Percentiles rank a stretch among this genome's conserved stretches.
phyloP scores from a whole-genome alignment of 2,113 vertebrate genomes.

The Arvicanthis niloticus region DNA sequence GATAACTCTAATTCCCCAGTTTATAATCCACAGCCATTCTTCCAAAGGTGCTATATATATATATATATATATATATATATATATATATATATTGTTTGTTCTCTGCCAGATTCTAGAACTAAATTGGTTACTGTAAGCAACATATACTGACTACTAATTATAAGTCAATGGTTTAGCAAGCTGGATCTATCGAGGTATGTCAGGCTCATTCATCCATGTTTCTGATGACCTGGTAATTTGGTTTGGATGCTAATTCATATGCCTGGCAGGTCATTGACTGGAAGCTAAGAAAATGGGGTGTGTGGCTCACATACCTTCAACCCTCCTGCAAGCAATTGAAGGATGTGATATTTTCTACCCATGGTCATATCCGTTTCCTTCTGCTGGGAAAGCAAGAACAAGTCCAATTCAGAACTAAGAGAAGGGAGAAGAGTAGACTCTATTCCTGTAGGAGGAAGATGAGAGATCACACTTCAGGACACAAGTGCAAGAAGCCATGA shows the following conservation, averaged over 20 bases:
- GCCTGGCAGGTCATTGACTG: not conserved
- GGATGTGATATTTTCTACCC: not conserved
- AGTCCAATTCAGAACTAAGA: constrained; percentile 4
- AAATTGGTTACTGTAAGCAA: not conserved
- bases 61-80: too few relatives aligned
- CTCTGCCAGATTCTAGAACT: not conserved
- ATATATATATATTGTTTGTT: not conserved
- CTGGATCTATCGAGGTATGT: not conserved
- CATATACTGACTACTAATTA: not conserved
- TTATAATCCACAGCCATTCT: not conserved
- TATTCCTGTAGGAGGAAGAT: not conserved
- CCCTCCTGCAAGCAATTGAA: not conserved
- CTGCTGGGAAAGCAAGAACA: not conserved
- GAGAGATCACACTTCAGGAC: not conserved
- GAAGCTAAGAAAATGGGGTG: not conserved
- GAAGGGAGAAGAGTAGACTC: constrained; percentile 34
- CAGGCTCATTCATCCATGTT: not conserved
- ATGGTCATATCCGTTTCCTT: not conserved
- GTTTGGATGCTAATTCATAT: not conserved
- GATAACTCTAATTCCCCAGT: not conserved
- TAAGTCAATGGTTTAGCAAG: not conserved
- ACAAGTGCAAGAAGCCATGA: not conserved
- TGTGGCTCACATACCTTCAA: not conserved
- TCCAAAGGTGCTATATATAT: not conserved
- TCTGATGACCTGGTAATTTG: not conserved